phyloP scores from a whole-genome alignment of 1,140 invertebrate species.

The Zophobas atratus region DNA sequence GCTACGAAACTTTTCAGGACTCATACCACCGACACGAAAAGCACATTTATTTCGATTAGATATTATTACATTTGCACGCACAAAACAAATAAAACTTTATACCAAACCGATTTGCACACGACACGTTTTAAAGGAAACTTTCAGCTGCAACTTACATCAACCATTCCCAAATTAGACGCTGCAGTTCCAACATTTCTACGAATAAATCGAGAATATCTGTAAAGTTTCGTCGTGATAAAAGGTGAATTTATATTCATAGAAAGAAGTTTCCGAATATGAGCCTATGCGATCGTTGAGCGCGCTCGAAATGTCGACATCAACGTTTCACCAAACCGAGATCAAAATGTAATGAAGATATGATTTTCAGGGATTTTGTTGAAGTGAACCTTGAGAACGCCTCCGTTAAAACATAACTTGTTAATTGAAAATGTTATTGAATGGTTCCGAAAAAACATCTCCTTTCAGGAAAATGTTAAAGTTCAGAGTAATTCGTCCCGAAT shows the following conservation, averaged over 20 bases:
- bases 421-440: too few relatives aligned
- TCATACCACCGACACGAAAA: conserved; percentile 27
- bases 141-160: not conserved
- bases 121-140: not conserved
- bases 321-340: not conserved
- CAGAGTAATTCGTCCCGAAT: too few relatives aligned
- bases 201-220: too few relatives aligned
- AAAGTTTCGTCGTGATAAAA: not conserved
- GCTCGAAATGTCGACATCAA: not conserved
- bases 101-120: conserved; percentile 16
- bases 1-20: conserved; percentile 17
- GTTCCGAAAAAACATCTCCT: too few relatives aligned
- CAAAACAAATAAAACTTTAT: conserved; percentile 37
- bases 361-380: not conserved
- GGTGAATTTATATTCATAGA: conserved; percentile 1
- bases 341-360: conserved; percentile 10
- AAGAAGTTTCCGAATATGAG: not conserved
- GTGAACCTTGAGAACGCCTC: too few relatives aligned
- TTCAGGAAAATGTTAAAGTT: too few relatives aligned
- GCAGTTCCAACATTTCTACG: not conserved
- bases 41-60: conserved; percentile 43
- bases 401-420: too few relatives aligned
- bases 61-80: conserved; percentile 42
- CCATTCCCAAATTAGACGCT: not conserved
- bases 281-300: not conserved